Conservation (phyloP, 2,113 vertebrate genomes). For the Myotis lucifugus region DNA sequence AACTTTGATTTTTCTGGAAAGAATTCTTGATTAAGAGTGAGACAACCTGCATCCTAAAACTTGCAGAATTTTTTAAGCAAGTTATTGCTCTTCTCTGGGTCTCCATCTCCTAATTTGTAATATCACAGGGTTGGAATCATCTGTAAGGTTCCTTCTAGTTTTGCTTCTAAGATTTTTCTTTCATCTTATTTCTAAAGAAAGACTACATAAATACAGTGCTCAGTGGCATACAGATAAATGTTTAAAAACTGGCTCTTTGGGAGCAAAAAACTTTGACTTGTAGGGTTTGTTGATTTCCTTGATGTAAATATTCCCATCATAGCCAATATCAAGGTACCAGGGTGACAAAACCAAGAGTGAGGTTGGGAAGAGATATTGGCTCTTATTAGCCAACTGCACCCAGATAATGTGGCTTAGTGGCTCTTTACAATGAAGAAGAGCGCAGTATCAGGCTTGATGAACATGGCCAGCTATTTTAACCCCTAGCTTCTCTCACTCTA, state of each 20-base stretch:
- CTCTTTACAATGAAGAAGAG: neutral
- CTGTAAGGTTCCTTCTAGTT: neutral
- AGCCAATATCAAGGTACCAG: neutral
- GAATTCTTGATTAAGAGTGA: neutral
- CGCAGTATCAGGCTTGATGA: neutral
- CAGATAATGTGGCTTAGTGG: too few species aligned
- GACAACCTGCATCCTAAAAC: neutral
- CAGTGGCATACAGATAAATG: neutral
- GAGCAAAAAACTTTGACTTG: neutral
- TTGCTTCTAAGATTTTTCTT: slow-evolving; percentile 7
- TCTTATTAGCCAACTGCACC: neutral
- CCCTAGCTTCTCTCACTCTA: neutral
- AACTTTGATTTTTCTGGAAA: neutral
- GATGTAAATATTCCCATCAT: neutral
- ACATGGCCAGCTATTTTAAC: neutral
- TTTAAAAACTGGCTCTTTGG: neutral
- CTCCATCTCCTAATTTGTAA: neutral
- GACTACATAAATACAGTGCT: neutral
- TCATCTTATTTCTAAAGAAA: neutral
- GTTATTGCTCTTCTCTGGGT: neutral
- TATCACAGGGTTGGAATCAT: neutral
- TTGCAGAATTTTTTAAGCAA: neutral
- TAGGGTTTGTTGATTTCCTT: neutral
- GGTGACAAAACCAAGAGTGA: neutral
- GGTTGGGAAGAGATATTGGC: neutral